A percentile compares a stretch with the other conserved stretches of the same genome.
These are phyloP conservation scores for Ctenomys sociabilis DNA, from an alignment of 2,113 vertebrate species.

Conservation along the genomic window DNA sequence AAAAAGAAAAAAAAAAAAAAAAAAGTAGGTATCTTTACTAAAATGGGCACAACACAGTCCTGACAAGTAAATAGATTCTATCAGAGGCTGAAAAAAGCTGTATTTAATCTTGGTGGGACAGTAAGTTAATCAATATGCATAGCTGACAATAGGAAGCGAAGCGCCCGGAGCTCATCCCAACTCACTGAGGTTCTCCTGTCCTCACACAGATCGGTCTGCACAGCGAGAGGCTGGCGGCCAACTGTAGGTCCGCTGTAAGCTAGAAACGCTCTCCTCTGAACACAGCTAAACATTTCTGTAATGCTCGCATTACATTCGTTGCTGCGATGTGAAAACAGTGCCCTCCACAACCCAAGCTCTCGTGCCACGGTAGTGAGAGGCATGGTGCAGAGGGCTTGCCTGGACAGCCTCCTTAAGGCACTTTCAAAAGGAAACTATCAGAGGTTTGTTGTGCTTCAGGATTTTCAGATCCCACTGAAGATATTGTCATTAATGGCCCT, in stretches of 20 bases:
- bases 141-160: background rate
- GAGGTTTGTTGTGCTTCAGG: constrained; percentile 7
- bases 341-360: background rate
- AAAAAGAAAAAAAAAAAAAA: too few species aligned
- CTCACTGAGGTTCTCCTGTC: constrained; percentile 69
- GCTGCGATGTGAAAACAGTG: constrained; percentile 50
- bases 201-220: constrained; percentile 81
- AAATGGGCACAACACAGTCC: background rate
- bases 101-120: background rate
- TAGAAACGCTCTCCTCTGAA: constrained; percentile 77
- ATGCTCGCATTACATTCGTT: constrained; percentile 76
- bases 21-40: constrained; percentile 36
- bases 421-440: constrained; percentile 28
- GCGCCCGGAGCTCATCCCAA: background rate
- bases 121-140: background rate
- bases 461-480: constrained; percentile 20
- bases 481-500: background rate
- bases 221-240: constrained; percentile 71
- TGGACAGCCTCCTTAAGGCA: constrained; percentile 3
- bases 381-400: background rate
- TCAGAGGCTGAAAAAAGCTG: background rate
- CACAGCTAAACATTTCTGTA: constrained; percentile 79
- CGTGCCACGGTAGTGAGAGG: background rate
- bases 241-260: constrained; percentile 82
- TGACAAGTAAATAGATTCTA: background rate